A percentile compares a stretch with the other conserved stretches of the same genome.
Conservation (phyloP, 1,140 invertebrate species). For the Bombus picipes region DNA sequence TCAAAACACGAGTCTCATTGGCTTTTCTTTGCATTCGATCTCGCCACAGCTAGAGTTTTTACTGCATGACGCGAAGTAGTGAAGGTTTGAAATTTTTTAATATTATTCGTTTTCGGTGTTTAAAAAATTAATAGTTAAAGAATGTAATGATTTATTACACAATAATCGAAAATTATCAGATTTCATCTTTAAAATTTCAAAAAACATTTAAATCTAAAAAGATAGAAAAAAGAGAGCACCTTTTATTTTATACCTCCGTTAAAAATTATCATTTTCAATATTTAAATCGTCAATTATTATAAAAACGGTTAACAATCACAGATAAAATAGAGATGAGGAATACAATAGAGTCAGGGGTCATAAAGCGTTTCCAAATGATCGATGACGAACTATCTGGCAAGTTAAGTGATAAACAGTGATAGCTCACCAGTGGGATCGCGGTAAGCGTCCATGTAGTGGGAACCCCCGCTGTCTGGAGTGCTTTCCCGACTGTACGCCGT, state of each 20-base stretch:
- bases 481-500: slow-evolving; percentile 91
- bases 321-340: background rate
- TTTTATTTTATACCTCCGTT: no score
- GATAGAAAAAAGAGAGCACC: no score
- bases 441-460: slow-evolving; percentile 93
- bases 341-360: slow-evolving; percentile 6
- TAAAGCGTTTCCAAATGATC: slow-evolving; percentile 34
- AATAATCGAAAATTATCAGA: background rate
- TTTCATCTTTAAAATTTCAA: background rate
- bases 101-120: background rate
- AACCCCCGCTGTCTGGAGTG: slow-evolving; percentile 91
- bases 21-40: background rate
- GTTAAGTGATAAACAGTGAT: slow-evolving; percentile 63
- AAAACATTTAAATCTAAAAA: background rate
- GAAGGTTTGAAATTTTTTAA: background rate
- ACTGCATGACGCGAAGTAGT: background rate
- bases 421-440: slow-evolving; percentile 90
- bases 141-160: background rate
- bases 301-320: background rate
- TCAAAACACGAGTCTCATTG: background rate
- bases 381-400: slow-evolving; percentile 29
- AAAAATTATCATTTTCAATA: background rate
- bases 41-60: no score
- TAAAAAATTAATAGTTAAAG: background rate
- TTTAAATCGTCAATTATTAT: background rate